Evolutionary conservation across 2,797 vertebrate genomes (phyloP).

Genomic region (Hippopotamyrus pictus): DNA sequence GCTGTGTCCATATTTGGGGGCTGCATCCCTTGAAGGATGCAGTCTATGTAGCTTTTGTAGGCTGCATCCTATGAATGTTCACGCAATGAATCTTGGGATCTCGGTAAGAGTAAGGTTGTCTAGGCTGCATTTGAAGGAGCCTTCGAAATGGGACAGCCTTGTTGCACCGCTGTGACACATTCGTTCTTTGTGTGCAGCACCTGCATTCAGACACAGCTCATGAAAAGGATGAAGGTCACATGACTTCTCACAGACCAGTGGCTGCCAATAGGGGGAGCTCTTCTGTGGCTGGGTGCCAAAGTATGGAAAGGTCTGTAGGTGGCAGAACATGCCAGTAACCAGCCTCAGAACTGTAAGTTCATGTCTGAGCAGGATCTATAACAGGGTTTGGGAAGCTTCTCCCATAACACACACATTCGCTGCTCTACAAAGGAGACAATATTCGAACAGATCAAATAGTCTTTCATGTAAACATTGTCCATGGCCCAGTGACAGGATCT

Average conservation of each 20-base stretch:
- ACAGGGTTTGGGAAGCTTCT: neutral
- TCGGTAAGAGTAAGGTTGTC: neutral
- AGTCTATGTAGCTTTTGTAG: too few species aligned
- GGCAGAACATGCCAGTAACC: neutral
- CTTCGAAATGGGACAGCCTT: neutral
- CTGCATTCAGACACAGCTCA: neutral
- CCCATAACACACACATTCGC: neutral
- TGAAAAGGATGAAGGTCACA: neutral
- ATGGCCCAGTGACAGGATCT: neutral
- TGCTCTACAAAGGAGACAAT: neutral
- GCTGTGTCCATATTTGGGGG: neutral
- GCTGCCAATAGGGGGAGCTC: neutral
- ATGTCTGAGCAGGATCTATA: neutral
- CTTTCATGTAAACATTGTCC: neutral
- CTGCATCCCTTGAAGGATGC: neutral
- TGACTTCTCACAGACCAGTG: neutral
- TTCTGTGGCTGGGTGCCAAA: neutral
- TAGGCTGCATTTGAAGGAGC: neutral
- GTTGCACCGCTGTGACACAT: neutral
- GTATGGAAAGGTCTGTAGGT: neutral
- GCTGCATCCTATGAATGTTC: neutral
- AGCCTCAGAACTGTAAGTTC: neutral
- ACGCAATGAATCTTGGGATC: neutral
- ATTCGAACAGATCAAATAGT: neutral
- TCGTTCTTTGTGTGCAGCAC: neutral